Evolutionary conservation across 37 sponge, comb jelly and placozoan species (phyloP), one percentile per base, ranked within the genome.

Genomic region (Hexactinellida sp.): DNA sequence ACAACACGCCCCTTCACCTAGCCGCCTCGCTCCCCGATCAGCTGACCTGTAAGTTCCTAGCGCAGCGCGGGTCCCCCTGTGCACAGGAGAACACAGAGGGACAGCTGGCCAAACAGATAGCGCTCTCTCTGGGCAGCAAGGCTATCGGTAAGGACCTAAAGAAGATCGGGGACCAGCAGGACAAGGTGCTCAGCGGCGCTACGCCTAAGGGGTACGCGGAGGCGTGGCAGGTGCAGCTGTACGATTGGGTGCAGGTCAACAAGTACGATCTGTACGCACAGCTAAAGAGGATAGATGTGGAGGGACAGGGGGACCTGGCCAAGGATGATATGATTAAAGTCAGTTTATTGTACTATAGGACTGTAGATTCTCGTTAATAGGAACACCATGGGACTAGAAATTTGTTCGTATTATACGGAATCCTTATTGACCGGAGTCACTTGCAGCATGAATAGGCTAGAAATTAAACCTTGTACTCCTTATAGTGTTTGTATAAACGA

Each of bases 171-270:
- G 55, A 85, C 0, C 89, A 91, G 55, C 91, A 90, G 54, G 90
- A 92, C 86, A 96, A 96, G 36, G 91, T 87, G 0, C 87, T 51
- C n/a, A 86, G 54, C 38, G 95, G 95, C 0, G 85, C 84, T 0
- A 96, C 90, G 39, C 94, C 94, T 37, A 93, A 93, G 88, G 93
- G 93, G 10, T 90, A 76, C 51, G 83, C 94, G 36, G 97, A 96
- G 38, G 88, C 88, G 0, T 96, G 94, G 94, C 83, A 52, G 24
- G 87, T 96, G 5, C 83, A 86, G 95, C 86, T 94, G 38, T 92
- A 86, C 88, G 95, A 94, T 82, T 94, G 95, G 95, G 54, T 90
- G 5, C 76, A 63, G 1, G 85, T 86, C 52, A 89, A 92, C 86
- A 92, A 88, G 82, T 13, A 9, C 0, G 82, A 24, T 7, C 82